Evolutionary conservation across 2,797 vertebrate species (phyloP).

Genomic region (Enoplosus armatus): DNA sequence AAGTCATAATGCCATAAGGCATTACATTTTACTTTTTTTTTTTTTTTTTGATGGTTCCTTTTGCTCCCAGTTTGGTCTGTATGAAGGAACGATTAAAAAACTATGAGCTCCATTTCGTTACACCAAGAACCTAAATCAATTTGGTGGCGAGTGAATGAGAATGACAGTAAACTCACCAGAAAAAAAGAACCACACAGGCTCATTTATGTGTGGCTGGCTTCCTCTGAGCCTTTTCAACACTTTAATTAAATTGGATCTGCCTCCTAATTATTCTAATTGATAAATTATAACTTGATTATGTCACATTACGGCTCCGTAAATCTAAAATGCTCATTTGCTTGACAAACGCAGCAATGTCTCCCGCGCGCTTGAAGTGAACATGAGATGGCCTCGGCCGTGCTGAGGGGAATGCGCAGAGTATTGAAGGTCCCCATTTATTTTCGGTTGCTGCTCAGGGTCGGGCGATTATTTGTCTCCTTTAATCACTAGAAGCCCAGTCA

Average conservation of each 20-base stretch:
- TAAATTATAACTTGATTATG: conserved; percentile 87
- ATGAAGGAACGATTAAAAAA: conserved; percentile 48
- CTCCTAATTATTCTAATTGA: conserved; percentile 88
- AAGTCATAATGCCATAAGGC: conserved; percentile 71
- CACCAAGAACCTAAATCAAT: conserved; percentile 58
- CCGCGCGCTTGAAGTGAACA: conserved; percentile 64
- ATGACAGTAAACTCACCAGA: conserved; percentile 51
- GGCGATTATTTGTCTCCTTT: conserved; percentile 88
- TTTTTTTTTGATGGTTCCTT: conserved; percentile 23
- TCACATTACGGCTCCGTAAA: conserved; percentile 82
- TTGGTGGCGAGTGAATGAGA: conserved; percentile 46
- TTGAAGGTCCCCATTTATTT: conserved; percentile 65
- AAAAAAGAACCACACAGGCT: conserved; percentile 46
- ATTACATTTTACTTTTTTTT: conserved; percentile 56
- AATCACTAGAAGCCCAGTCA: conserved; percentile 91
- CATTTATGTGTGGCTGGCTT: conserved; percentile 73
- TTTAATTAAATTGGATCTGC: conserved; percentile 87
- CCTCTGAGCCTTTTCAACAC: conserved; percentile 78
- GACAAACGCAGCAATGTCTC: conserved; percentile 71
- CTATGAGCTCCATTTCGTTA: conserved; percentile 22
- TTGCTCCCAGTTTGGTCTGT: conserved; percentile 20
- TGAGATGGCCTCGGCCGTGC: conserved; percentile 56
- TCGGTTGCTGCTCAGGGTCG: conserved; percentile 79
- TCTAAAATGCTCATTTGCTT: conserved; percentile 79
- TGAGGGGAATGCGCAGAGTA: conserved; percentile 60